Conservation (phyloP, 2,797 vertebrate genomes). For the Callimico goeldii region DNA sequence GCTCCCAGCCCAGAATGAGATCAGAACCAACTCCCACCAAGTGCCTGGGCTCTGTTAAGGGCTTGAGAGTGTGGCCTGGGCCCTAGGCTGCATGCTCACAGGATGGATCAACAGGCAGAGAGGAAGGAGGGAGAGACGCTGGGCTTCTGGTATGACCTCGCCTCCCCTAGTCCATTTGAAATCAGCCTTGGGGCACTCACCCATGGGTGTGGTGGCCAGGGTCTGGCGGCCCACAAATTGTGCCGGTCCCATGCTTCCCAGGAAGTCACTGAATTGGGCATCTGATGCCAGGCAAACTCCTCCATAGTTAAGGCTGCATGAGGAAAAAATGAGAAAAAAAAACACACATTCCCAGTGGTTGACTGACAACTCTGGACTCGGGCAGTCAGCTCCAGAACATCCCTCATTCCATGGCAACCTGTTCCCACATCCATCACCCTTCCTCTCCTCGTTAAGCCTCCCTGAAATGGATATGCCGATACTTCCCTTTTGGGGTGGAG, state of each 20-base stretch:
- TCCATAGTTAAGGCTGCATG: conserved; percentile 96
- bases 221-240: conserved; percentile 94
- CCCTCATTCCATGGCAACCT: background rate
- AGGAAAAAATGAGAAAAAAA: conserved; percentile 31
- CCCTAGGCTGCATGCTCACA: background rate
- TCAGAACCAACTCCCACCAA: background rate
- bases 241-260: conserved; percentile 93
- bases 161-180: background rate
- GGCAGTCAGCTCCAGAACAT: background rate
- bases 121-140: background rate
- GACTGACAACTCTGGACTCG: background rate
- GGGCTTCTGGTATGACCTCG: background rate
- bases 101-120: background rate
- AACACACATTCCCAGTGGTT: background rate
- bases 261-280: conserved; percentile 92
- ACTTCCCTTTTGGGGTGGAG: background rate
- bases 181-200: conserved; percentile 82
- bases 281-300: conserved; percentile 95
- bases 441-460: background rate
- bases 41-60: background rate
- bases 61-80: background rate
- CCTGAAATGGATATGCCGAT: background rate
- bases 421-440: background rate
- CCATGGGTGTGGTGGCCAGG: conserved; percentile 92
- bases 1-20: background rate